A percentile compares a stretch with the other conserved stretches of the same genome.
phyloP scores from a whole-genome alignment of 2,113 vertebrate species.

The Hippocampus abdominalis region DNA sequence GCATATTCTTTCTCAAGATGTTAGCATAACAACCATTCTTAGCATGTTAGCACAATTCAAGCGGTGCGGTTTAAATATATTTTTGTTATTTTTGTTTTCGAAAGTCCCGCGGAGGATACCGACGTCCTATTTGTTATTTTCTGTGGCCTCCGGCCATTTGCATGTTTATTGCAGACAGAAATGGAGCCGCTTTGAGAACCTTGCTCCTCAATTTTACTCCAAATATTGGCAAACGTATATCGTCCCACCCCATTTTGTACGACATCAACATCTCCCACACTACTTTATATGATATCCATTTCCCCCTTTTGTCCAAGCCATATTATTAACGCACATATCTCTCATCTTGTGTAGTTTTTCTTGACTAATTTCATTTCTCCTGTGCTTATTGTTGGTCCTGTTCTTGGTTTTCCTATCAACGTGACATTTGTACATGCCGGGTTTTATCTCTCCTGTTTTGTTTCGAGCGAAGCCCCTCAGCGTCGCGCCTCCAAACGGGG shows the following conservation, averaged over 20 bases:
- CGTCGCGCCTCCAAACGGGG: slow-evolving; percentile 35
- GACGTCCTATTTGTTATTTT: neutral
- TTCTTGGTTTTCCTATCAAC: slow-evolving; percentile 25
- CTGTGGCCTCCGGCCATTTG: slow-evolving; percentile 55
- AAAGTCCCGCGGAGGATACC: neutral
- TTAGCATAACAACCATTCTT: neutral
- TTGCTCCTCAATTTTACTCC: slow-evolving; percentile 15
- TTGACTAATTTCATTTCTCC: slow-evolving; percentile 44
- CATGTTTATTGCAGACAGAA: slow-evolving; percentile 63
- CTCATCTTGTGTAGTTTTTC: slow-evolving; percentile 9
- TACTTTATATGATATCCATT: slow-evolving; percentile 34
- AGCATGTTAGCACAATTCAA: neutral
- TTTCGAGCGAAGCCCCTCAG: slow-evolving; percentile 36
- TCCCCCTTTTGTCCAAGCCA: slow-evolving; percentile 45
- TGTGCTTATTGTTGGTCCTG: slow-evolving; percentile 44
- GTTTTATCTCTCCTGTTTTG: slow-evolving; percentile 48
- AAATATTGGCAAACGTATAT: slow-evolving; percentile 37
- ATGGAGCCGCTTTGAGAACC: slow-evolving; percentile 49
- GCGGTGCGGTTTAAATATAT: neutral
- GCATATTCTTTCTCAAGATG: neutral
- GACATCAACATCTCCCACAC: slow-evolving; percentile 5
- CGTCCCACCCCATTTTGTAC: slow-evolving; percentile 24
- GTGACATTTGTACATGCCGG: slow-evolving; percentile 48
- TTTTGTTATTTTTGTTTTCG: neutral
- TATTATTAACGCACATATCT: slow-evolving; percentile 38